Conservation (phyloP, 2,113 vertebrate genomes). For the Campylomormyrus numenius region DNA sequence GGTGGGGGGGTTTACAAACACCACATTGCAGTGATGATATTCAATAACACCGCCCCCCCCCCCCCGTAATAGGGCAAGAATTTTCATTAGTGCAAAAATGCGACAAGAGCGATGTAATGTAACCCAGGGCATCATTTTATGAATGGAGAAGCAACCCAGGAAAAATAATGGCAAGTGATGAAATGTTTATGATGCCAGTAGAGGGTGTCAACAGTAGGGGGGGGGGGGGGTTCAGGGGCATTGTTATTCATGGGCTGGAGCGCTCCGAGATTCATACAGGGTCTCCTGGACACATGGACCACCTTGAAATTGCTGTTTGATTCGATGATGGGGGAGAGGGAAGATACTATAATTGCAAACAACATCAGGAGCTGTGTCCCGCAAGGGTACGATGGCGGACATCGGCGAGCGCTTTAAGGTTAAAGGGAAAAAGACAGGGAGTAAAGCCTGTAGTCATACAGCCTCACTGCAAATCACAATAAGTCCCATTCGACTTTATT, state of each 20-base stretch:
- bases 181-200: neutral
- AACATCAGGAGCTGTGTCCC: neutral
- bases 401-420: neutral
- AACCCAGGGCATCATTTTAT: neutral
- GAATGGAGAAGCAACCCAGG: neutral
- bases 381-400: neutral
- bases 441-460: neutral
- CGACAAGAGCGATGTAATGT: neutral
- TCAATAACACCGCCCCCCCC: neutral
- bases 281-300: conserved; percentile 30
- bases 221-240: neutral
- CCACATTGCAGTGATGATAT: neutral
- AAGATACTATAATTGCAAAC: conserved; percentile 33
- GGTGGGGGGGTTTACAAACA: neutral
- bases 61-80: neutral
- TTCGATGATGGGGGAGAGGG: conserved; percentile 40
- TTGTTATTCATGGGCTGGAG: conserved; percentile 55
- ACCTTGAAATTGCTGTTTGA: conserved; percentile 48
- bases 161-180: neutral
- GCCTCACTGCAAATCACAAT: neutral
- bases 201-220: neutral
- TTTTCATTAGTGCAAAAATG: neutral
- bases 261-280: conserved; percentile 38
- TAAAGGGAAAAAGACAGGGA: neutral
- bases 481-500: neutral